Evolutionary conservation across 1,140 invertebrate genomes (phyloP).

Genomic region (Drusus annulatus): DNA sequence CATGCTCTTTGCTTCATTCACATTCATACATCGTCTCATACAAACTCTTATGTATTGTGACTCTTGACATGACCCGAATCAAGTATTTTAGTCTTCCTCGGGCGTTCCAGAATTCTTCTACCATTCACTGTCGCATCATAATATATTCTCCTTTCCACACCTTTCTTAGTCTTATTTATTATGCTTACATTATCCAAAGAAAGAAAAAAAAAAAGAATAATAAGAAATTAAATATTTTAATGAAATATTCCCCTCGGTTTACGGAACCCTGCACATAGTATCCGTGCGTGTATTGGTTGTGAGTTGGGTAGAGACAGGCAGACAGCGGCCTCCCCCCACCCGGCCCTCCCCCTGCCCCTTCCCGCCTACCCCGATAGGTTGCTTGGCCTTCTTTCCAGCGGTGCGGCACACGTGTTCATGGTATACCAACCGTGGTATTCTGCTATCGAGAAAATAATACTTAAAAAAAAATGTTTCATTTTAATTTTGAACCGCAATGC

Average conservation of each 20-base stretch:
- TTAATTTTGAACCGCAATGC: too few relatives aligned
- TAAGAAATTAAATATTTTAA: neutral
- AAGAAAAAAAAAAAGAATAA: too few relatives aligned
- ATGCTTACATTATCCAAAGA: too few relatives aligned
- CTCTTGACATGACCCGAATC: too few relatives aligned
- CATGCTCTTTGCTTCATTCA: too few relatives aligned
- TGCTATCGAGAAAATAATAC: neutral
- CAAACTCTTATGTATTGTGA: too few relatives aligned
- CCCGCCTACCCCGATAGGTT: slow-evolving; percentile 18
- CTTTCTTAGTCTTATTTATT: neutral
- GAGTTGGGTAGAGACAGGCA: slow-evolving; percentile 50
- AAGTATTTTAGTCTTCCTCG: too few relatives aligned
- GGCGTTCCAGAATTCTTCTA: too few relatives aligned
- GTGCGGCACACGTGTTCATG: slow-evolving; percentile 54
- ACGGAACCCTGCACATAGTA: neutral
- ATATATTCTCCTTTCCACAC: too few relatives aligned
- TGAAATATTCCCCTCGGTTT: slow-evolving; percentile 20
- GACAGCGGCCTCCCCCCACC: slow-evolving; percentile 38
- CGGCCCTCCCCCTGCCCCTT: neutral
- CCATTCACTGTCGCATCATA: too few relatives aligned
- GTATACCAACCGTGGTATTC: slow-evolving; percentile 36
- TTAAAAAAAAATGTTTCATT: too few relatives aligned
- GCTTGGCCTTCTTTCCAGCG: slow-evolving; percentile 57
- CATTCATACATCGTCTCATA: too few relatives aligned
- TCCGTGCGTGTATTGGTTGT: slow-evolving; percentile 21